Percentiles rank a stretch among this genome's conserved stretches.
phyloP scores from a whole-genome alignment of 1,140 invertebrate species.

The Gryllus bimaculatus region DNA sequence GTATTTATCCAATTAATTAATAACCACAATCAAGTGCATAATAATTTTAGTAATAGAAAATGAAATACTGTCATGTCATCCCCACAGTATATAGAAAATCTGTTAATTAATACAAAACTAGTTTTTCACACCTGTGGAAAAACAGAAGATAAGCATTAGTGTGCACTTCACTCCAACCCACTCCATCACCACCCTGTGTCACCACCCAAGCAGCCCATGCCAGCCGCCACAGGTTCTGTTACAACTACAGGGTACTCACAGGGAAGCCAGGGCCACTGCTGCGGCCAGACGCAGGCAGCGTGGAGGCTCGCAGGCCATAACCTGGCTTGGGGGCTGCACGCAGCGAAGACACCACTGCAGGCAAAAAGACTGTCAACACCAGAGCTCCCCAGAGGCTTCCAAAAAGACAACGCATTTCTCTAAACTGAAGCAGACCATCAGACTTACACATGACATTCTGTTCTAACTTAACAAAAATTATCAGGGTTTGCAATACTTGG shows the following conservation, averaged over 20 bases:
- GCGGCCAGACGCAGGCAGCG: constrained; percentile 51
- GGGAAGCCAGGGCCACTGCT: constrained; percentile 30
- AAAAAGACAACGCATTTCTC: no score
- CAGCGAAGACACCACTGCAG: constrained; percentile 44
- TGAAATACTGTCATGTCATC: no score
- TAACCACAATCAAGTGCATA: no score
- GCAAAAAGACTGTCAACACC: constrained; percentile 33
- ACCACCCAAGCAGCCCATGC: not conserved
- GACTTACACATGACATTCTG: no score
- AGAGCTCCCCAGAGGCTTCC: no score
- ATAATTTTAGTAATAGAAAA: no score
- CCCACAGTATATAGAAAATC: not conserved
- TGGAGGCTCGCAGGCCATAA: constrained; percentile 63
- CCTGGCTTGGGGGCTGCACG: constrained; percentile 57
- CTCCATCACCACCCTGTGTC: not conserved
- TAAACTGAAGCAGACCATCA: no score
- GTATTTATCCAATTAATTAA: no score
- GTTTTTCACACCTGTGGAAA: not conserved
- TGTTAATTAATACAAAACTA: not conserved
- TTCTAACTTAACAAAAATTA: no score
- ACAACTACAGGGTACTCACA: constrained; percentile 28
- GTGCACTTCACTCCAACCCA: not conserved
- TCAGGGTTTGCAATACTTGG: no score
- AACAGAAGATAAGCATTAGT: not conserved
- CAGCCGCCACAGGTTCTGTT: not conserved